Percentiles rank a stretch among this genome's conserved stretches.
Conservation (phyloP, 2,113 vertebrate genomes). For the Delphinapterus leucas region DNA sequence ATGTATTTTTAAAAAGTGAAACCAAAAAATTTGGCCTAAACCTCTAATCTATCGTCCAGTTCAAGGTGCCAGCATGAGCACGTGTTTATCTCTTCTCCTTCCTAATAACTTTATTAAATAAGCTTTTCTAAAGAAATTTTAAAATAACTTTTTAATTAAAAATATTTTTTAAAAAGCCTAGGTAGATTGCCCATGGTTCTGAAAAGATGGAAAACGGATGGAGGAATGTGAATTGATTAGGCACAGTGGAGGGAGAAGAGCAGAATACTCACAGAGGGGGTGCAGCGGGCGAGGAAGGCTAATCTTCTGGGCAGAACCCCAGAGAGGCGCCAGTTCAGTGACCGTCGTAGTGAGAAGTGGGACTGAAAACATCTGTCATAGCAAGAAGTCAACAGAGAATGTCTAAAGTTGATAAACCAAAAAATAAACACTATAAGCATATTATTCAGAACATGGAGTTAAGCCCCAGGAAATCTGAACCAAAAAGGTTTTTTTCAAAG, state of each 20-base stretch:
- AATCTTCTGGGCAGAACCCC: constrained; percentile 62
- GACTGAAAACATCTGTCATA: constrained; percentile 66
- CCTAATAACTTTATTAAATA: background rate
- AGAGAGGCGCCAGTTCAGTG: constrained; percentile 53
- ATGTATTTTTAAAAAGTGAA: background rate
- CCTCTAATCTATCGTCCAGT: background rate
- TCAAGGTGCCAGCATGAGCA: background rate
- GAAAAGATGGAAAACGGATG: constrained; percentile 20
- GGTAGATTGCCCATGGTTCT: background rate
- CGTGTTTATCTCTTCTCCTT: background rate
- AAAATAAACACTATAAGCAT: constrained; percentile 50
- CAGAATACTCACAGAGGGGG: constrained; percentile 55
- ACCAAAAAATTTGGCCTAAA: background rate
- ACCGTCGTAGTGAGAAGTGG: constrained; percentile 50
- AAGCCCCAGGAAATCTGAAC: constrained; percentile 35
- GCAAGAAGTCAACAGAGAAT: constrained; percentile 66
- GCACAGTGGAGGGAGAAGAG: constrained; percentile 1
- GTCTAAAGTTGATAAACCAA: constrained; percentile 66
- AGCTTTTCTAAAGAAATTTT: constrained; percentile 28
- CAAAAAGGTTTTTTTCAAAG: constrained; percentile 19
- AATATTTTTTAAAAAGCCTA: background rate
- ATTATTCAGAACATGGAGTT: constrained; percentile 53
- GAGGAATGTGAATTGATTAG: background rate
- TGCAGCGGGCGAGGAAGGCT: constrained; percentile 30
- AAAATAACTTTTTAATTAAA: background rate